Base-by-base conservation (phyloP, 2,888 invertebrate species). In the Callyntrura sp. region DNA sequence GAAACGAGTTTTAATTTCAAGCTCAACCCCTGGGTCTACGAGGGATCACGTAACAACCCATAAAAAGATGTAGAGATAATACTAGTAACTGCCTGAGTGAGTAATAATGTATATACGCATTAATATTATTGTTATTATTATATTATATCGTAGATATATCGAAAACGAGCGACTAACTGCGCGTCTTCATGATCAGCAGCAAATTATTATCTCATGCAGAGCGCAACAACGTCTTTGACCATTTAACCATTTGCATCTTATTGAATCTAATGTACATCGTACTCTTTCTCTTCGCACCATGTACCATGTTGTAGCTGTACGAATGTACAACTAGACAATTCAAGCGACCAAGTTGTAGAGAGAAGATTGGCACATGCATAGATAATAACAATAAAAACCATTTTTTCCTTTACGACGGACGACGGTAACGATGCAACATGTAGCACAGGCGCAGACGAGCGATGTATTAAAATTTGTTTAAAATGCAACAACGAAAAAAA, bases 1-100 rank as follows among this genome's bases (percentile, higher is more conserved):
- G 82, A 89, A 89, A 89, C 89, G 60, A 89, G 89, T 89, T 89
- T 89, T 89, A 89, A 89, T 89, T 89, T 85, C 79, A 70, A 70
- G 70, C 89, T 85, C 84, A 85, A 85, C 82, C 83, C 70, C 48
- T 70, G 43, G 20, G 57, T 17, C 76, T 79, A 76, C 60, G 45
- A 51, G 28, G 79, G 81, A 89, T 85, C 65, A 70, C 60, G 45
- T 79, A 84, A 83, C 78, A 78, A 79, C 70, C 70, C 55, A 85
- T 79, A 89, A 89, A 82, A 78, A 70, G 23, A 68, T 79, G 20
- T 20, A 76, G 17, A 43, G 68, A 79, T 35, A 45, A 85, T 68
- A 14, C n/a, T 68, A 17, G 14, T 48, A 20, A 20, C 48, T 45
- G 51, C 2, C 4, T 62, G 62, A 20, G 11, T 62, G n/a, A 68